Evolutionary conservation across 1,140 invertebrate genomes (phyloP).

Genomic region (Sipha flava): DNA sequence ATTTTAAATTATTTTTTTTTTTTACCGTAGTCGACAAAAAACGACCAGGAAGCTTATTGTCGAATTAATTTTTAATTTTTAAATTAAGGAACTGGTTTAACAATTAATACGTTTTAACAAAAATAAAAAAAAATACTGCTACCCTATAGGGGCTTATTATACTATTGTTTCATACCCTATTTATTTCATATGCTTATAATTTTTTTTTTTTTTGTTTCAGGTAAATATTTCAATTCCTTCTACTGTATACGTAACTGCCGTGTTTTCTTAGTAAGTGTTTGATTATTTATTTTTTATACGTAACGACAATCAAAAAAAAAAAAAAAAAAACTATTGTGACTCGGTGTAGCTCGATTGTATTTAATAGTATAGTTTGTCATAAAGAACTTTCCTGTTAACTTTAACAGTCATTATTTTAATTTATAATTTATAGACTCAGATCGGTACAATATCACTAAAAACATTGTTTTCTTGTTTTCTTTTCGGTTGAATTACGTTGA

Average conservation of each 20-base stretch:
- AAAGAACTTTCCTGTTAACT: neutral
- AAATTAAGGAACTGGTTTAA: neutral
- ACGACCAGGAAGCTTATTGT: constrained; percentile 12
- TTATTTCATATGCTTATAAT: neutral
- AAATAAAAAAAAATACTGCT: neutral
- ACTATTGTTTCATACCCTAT: constrained; percentile 6
- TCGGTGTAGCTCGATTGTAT: too few relatives aligned
- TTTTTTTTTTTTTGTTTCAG: constrained; percentile 21
- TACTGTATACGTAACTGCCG: neutral
- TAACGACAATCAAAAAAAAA: neutral
- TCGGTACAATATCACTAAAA: too few relatives aligned
- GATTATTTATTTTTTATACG: neutral
- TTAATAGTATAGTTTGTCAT: neutral
- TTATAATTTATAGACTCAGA: too few relatives aligned
- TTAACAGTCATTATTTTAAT: neutral
- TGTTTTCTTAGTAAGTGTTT: constrained; percentile 2
- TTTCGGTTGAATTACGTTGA: too few relatives aligned
- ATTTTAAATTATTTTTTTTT: constrained; percentile 13
- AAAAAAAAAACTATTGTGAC: too few relatives aligned
- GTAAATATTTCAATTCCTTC: neutral
- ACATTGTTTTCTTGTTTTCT: too few relatives aligned
- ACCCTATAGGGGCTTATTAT: neutral
- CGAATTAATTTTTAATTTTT: neutral
- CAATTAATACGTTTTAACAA: neutral
- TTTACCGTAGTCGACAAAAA: neutral